These are phyloP conservation scores for Agapornis roseicollis DNA, from an alignment of 2,113 vertebrate genomes.

Conservation along the genomic window DNA sequence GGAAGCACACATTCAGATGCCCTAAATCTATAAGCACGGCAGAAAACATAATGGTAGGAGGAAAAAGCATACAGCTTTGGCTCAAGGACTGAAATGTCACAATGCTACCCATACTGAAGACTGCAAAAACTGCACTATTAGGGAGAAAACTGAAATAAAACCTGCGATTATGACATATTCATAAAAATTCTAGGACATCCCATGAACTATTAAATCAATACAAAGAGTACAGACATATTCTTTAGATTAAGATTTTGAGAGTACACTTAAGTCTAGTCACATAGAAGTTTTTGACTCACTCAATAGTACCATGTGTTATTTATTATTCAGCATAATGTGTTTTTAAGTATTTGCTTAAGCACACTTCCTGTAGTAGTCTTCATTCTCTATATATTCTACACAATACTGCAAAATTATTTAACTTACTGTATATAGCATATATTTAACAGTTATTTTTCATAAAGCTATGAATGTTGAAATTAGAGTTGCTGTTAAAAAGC, in stretches of 20 bases:
- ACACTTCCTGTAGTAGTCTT: background rate
- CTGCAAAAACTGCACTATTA: background rate
- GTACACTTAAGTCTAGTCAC: background rate
- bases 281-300: background rate
- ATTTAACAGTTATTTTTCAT: background rate
- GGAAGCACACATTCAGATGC: background rate
- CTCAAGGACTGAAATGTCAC: background rate
- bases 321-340: background rate
- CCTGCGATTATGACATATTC: background rate
- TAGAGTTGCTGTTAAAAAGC: background rate
- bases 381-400: background rate
- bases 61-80: background rate
- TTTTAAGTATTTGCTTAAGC: background rate
- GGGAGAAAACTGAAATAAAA: background rate
- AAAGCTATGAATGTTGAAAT: background rate
- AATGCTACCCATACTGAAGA: background rate
- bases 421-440: background rate
- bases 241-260: background rate
- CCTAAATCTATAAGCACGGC: rapidly evolving
- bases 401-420: background rate
- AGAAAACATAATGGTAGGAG: background rate
- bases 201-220: background rate
- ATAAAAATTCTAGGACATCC: background rate
- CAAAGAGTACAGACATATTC: background rate
- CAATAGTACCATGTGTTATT: background rate